phyloP scores from a whole-genome alignment of 2,113 vertebrate species.

The Oostethus manadensis region DNA sequence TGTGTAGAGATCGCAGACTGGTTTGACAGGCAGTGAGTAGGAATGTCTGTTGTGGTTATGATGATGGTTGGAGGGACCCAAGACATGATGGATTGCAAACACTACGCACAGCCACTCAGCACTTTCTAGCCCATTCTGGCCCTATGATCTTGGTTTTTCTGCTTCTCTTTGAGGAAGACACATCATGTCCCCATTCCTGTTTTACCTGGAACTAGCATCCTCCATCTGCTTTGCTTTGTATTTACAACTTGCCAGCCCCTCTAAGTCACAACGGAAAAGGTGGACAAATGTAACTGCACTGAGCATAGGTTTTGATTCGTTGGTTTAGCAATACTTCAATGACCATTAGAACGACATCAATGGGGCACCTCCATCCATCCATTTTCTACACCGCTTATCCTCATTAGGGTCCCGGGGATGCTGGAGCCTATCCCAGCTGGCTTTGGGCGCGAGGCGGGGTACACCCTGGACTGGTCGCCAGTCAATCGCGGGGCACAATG shows the following conservation, averaged over 20 bases:
- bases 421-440: too few species aligned
- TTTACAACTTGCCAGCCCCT: slow-evolving; percentile 12
- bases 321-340: too few species aligned
- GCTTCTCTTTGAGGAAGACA: slow-evolving; percentile 45
- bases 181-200: slow-evolving; percentile 19
- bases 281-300: background rate
- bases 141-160: slow-evolving; percentile 55
- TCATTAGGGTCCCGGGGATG: too few species aligned
- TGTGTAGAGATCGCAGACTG: slow-evolving; percentile 30
- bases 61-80: slow-evolving; percentile 32
- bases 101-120: slow-evolving; percentile 49
- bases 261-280: background rate
- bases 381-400: too few species aligned
- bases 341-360: too few species aligned
- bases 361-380: too few species aligned
- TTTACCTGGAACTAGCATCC: slow-evolving; percentile 23
- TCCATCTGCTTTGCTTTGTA: slow-evolving; percentile 8
- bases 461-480: too few species aligned
- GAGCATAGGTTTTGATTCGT: too few species aligned
- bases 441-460: too few species aligned
- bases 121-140: slow-evolving; percentile 64
- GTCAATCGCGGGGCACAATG: too few species aligned
- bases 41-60: slow-evolving; percentile 49
- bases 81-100: slow-evolving; percentile 42
- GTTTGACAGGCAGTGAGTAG: slow-evolving; percentile 42